A percentile compares a stretch with the other conserved stretches of the same genome.
Conservation (phyloP, 2,113 vertebrate genomes). For the Procavia capensis region DNA sequence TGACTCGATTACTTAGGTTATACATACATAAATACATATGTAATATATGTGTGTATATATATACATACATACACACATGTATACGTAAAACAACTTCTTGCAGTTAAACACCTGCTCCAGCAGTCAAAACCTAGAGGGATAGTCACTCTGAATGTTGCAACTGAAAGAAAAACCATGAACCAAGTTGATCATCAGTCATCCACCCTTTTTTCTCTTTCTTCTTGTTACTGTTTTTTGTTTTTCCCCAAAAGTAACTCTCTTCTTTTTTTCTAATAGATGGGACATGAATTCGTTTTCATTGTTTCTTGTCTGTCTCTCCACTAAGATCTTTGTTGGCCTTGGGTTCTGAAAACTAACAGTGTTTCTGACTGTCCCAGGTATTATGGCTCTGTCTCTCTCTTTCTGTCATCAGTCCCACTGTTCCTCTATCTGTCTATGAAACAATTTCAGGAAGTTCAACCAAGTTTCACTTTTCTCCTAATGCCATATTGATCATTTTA, state of each 20-base stretch:
- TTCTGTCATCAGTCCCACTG: no score
- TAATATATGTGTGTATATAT: no score
- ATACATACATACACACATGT: no score
- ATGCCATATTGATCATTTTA: neutral
- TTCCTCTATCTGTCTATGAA: neutral
- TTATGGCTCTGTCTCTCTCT: no score
- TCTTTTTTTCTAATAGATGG: neutral
- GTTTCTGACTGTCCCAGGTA: no score
- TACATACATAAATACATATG: no score
- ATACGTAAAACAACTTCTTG: neutral
- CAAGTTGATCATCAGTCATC: no score
- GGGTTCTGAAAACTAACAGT: neutral
- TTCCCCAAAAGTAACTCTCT: neutral
- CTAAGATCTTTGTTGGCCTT: neutral
- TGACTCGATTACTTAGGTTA: neutral
- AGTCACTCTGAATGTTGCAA: rapidly evolving
- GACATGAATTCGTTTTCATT: neutral
- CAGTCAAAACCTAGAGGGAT: neutral
- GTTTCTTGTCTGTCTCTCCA: neutral
- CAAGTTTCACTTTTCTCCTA: neutral
- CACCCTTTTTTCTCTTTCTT: neutral
- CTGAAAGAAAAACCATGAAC: neutral
- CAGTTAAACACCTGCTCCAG: neutral
- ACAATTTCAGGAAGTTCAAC: neutral
- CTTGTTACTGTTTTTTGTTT: neutral